These are phyloP conservation scores for Leucopternis melanops DNA, from an alignment of 2,113 vertebrate species.

Conservation along the genomic window DNA sequence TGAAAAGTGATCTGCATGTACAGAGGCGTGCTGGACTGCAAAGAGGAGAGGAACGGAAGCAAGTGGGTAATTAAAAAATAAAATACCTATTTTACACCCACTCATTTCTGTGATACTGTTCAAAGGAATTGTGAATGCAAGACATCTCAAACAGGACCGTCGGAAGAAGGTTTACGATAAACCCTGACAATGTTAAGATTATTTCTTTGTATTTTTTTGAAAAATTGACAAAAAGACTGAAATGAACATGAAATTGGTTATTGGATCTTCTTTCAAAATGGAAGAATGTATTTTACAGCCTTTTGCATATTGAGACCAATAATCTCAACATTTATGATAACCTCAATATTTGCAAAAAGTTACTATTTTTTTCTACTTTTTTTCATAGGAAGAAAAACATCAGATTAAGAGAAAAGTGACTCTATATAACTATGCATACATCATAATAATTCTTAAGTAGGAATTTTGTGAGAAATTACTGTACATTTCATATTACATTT, in stretches of 20 bases:
- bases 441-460: background rate
- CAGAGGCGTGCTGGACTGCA: background rate
- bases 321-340: background rate
- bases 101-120: background rate
- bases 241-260: background rate
- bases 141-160: background rate
- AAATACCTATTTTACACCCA: background rate
- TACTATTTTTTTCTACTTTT: background rate
- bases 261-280: background rate
- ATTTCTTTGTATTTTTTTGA: accelerated
- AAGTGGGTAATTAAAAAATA: background rate
- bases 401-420: background rate
- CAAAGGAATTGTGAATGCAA: background rate
- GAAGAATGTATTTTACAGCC: background rate
- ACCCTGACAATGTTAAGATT: background rate
- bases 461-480: background rate
- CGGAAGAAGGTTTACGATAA: background rate
- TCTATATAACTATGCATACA: background rate
- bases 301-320: background rate
- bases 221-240: background rate
- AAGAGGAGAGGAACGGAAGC: background rate
- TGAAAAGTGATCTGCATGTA: background rate
- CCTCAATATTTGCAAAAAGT: background rate
- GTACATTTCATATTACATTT: background rate
- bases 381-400: background rate